Evolutionary conservation across 1,140 invertebrate genomes (phyloP), one percentile per base, ranked within the genome.

Genomic region (Drosophila varians): DNA sequence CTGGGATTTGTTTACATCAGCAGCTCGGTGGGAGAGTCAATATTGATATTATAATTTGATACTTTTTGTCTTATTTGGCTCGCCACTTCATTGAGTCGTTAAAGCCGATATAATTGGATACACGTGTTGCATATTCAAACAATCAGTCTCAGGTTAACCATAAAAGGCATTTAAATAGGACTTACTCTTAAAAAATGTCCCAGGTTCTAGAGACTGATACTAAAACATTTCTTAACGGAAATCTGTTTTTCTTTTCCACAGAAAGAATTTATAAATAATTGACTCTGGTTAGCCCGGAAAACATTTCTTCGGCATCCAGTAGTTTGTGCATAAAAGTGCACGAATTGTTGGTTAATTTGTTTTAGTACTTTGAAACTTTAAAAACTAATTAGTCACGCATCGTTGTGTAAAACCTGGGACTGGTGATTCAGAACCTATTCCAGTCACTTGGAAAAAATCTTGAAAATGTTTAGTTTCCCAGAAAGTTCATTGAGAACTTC

Each of bases 31-130:
- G 60, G 64, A 53, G 64, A 66, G 47, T 66, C 61, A 68, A 68
- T 66, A 68, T 68, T 66, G 47, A 43, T 68, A 38, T 66, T 66
- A 21, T 66, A 61, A 68, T 53, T 68, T 53, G 43, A 42, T 26
- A 45, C 26, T 68, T 53, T 66, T 66, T 66, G 64, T 45, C 61
- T 43, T 66, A 68, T 68, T 66, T 66, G 38, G 40, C 38, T 45
- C 45, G 25, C 5, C 9, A 31, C 14, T 34, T 43, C 36, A 66
- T 68, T 66, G 38, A 68, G 64, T 53, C 47, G 64, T 68, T 66
- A 52, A 43, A 25, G 28, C 31, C 28, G 12, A n/a, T 53, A 45
- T 68, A 53, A 68, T 68, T 66, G 62, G 23, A 42, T 25, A 52
- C 64, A 68, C 64, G 64, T 68, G 60, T 26, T 34, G 64, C 14